Conservation (phyloP, 2,113 vertebrate species). For the Vimba vimba region DNA sequence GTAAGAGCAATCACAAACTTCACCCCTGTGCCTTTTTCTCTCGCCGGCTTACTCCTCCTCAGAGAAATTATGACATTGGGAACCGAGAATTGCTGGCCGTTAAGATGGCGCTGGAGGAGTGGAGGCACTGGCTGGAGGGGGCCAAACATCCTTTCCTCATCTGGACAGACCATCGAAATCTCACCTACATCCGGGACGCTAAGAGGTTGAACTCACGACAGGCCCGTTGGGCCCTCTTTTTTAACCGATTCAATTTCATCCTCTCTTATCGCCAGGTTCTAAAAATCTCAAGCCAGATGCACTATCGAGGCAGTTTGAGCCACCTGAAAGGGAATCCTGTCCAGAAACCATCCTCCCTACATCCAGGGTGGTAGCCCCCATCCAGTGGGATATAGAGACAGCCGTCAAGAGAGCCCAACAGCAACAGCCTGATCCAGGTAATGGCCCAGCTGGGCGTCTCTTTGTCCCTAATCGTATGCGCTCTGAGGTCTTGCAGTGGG, state of each 20-base stretch:
- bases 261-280: background rate
- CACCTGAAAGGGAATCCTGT: too few relatives aligned
- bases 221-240: background rate
- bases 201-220: background rate
- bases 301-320: too few relatives aligned
- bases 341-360: too few relatives aligned
- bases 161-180: background rate
- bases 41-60: background rate
- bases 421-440: background rate
- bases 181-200: background rate
- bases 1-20: background rate
- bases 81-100: background rate
- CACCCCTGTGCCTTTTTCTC: background rate
- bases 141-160: background rate
- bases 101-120: background rate
- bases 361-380: too few relatives aligned
- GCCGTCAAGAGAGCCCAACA: too few relatives aligned
- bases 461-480: background rate
- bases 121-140: background rate
- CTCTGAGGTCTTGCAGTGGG: background rate
- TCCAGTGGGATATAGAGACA: too few relatives aligned
- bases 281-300: background rate
- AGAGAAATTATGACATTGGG: background rate
- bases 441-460: background rate
- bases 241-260: background rate